Evolutionary conservation across 2,888 invertebrate genomes (phyloP).

Genomic region (Cryptosula pallasiana): DNA sequence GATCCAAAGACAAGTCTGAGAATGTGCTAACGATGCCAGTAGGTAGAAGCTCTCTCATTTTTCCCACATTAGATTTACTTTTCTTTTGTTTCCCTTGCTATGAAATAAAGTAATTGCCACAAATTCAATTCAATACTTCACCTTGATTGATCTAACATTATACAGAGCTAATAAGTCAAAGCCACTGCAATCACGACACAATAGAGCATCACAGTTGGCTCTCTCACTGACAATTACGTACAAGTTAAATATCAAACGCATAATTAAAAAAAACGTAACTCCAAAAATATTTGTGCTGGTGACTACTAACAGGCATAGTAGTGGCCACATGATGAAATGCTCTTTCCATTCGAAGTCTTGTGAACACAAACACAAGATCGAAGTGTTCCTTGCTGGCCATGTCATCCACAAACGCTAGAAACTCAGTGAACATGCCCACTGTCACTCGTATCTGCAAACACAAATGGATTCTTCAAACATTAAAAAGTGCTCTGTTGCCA

Average conservation of each 20-base stretch:
- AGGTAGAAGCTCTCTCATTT: constrained; percentile 1
- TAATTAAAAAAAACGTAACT: neutral
- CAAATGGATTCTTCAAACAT: neutral
- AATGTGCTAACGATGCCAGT: neutral
- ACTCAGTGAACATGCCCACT: neutral
- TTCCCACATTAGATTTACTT: neutral
- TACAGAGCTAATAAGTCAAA: no score
- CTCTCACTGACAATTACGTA: no score
- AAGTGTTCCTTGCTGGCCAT: constrained; percentile 7
- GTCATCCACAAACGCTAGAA: neutral
- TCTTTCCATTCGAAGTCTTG: constrained; percentile 21
- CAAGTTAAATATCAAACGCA: neutral
- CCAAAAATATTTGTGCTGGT: neutral
- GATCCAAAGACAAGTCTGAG: constrained; percentile 8
- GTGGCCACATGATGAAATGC: constrained; percentile 14
- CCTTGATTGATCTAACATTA: no score
- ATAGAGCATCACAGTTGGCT: no score
- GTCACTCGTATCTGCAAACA: constrained; percentile 16
- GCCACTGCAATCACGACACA: no score
- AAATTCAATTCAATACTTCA: no score
- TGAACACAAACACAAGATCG: constrained; percentile 17
- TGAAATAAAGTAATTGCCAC: no score
- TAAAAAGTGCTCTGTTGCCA: neutral
- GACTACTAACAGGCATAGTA: neutral
- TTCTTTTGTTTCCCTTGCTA: constrained; percentile 11